These are phyloP conservation scores for Blastobasis adustella DNA, from an alignment of 2,888 invertebrate species.

Conservation along the genomic window DNA sequence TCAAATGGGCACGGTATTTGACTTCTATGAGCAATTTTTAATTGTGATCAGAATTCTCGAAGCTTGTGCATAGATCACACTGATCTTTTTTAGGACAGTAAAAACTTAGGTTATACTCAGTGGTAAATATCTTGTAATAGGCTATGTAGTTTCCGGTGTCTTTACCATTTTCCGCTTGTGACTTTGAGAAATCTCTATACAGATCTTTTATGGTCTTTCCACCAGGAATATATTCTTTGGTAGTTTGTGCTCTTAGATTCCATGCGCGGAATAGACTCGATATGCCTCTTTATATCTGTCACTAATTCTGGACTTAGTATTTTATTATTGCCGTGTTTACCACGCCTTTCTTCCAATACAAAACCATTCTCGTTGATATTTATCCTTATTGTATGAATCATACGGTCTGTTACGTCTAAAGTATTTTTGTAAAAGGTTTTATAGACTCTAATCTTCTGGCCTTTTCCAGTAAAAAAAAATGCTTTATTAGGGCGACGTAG, in stretches of 20 bases:
- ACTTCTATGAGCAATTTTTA: constrained; percentile 1
- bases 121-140: constrained; percentile 12
- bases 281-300: constrained; percentile 13
- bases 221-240: constrained; percentile 16
- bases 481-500: neutral
- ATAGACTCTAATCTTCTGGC: neutral
- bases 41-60: constrained; percentile 3
- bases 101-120: constrained; percentile 11
- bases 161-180: constrained; percentile 5
- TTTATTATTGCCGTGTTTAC: neutral
- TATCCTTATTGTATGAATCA: neutral
- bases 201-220: constrained; percentile 13
- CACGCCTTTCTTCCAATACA: no score
- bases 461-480: neutral
- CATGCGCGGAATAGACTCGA: constrained; percentile 16
- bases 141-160: constrained; percentile 6
- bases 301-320: constrained; percentile 7
- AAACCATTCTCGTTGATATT: neutral
- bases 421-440: neutral
- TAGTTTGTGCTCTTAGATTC: constrained; percentile 12
- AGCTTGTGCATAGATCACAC: constrained; percentile 8
- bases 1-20: neutral
- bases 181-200: constrained; percentile 10
- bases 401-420: neutral
- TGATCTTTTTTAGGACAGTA: constrained; percentile 15